A percentile compares a stretch with the other conserved stretches of the same genome.
These are phyloP conservation scores for Trachelus iudaicus DNA, from an alignment of 2,888 invertebrate genomes.

Conservation along the genomic window DNA sequence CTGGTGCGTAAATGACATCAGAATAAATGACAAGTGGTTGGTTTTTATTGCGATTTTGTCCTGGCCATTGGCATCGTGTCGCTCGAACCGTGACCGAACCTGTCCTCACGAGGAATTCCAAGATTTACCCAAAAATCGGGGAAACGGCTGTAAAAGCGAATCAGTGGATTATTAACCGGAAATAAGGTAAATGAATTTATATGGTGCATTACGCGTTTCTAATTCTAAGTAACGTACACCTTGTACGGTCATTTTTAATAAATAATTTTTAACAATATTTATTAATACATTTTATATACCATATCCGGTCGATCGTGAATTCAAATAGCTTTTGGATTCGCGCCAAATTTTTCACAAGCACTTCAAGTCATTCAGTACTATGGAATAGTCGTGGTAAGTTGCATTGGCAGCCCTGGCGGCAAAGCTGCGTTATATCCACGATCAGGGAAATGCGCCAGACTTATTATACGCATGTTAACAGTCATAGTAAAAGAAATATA, in stretches of 20 bases:
- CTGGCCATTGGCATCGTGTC: conserved; percentile 2
- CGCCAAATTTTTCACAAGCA: too few relatives aligned
- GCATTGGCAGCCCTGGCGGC: too few relatives aligned
- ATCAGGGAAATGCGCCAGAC: neutral
- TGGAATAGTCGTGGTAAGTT: neutral
- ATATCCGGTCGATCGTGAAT: too few relatives aligned
- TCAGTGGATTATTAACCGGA: neutral
- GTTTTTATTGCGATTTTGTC: neutral
- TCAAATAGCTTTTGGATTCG: too few relatives aligned
- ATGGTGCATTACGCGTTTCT: neutral
- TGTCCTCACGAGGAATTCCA: neutral
- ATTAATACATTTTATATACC: neutral
- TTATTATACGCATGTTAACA: neutral
- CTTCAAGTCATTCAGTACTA: neutral
- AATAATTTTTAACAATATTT: neutral
- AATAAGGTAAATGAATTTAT: neutral
- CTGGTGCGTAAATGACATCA: conserved; percentile 6
- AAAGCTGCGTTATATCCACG: too few relatives aligned
- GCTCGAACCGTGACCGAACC: neutral
- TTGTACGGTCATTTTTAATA: neutral
- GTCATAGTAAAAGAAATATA: neutral
- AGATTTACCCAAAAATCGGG: neutral
- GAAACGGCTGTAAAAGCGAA: neutral
- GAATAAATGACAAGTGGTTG: neutral
- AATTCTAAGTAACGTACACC: neutral